Base-by-base conservation (phyloP, 2,113 vertebrate genomes). In the Prietella phreatophila region DNA sequence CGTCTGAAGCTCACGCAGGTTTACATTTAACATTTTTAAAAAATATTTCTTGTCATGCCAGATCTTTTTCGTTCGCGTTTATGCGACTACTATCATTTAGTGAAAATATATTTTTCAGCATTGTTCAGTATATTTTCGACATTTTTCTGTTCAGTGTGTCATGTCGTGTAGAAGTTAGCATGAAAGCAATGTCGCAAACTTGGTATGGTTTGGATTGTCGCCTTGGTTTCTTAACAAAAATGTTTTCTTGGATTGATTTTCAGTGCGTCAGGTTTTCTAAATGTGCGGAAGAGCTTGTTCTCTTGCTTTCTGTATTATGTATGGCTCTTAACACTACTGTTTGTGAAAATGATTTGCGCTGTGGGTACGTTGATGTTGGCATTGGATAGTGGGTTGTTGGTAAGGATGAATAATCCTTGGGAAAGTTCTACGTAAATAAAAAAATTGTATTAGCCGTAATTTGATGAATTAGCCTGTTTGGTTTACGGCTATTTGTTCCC, bases 1-100 rank as follows among this genome's bases (percentile, higher is more conserved):
- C 87, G 17, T 42, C 82, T 80, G 87, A 84, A 88, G 87, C 87
- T 80, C 47, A 67, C 82, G 8, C 71, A 88, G 87, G 87, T 88
- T 87, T 84, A 88, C 30, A 78, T 84, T 88, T 82, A 47, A 76
- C 17, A 63, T 47, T 47, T 47, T 47, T 8, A 10, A 20, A 47
- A 10, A 20, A 47, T 36, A 14, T 39, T 30, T n/a, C 19, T 75
- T 82, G 14, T 82, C 27, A 33, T 71, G 30, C n/a, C 42, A 14
- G 20, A 82, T 58, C 2, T 42, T 22, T 60, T 55, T 56, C n/a
- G 30, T 83, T 20, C 17, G 4, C 42, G 61, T 82, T 73, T 30
- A n/a, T 36, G 25, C 33, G 58, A 73, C 20, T 82, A 14, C 80
- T 82, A 7, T 82, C 27, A 60, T 39, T 60, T 36, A 36, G 5